phyloP scores from a whole-genome alignment of 2,797 vertebrate species.

The Odontamblyopus rebecca region DNA sequence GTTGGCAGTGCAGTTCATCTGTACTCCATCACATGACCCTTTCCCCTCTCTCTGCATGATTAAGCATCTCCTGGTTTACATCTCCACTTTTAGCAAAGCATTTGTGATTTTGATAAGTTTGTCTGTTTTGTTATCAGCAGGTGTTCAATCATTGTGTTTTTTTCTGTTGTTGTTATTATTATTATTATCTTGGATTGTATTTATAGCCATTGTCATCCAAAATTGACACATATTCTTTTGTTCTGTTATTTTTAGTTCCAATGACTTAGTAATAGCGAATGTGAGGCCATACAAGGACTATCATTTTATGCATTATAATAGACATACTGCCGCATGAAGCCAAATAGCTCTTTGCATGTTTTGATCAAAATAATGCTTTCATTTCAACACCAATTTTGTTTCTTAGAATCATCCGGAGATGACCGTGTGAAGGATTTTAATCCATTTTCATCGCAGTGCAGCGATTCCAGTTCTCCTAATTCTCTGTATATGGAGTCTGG shows the following conservation, averaged over 20 bases:
- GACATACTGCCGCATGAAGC: background rate
- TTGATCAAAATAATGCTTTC: background rate
- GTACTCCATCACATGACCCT: constrained; percentile 61
- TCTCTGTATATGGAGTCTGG: constrained; percentile 87
- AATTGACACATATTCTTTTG: background rate
- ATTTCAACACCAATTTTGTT: constrained; percentile 13
- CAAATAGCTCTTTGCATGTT: background rate
- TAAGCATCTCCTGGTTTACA: constrained; percentile 37
- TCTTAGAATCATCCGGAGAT: constrained; percentile 76
- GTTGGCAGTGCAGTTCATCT: constrained; percentile 82
- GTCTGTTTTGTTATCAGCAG: constrained; percentile 18
- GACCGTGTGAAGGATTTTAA: constrained; percentile 68
- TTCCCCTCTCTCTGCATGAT: constrained; percentile 51
- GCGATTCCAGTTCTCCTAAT: constrained; percentile 74
- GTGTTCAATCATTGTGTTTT: constrained; percentile 8
- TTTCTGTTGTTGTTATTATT: background rate
- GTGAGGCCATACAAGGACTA: background rate
- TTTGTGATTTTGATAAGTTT: constrained; percentile 10
- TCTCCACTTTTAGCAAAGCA: constrained; percentile 22
- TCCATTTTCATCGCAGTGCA: constrained; percentile 76
- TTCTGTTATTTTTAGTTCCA: background rate
- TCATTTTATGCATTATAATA: background rate
- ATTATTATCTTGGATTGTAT: background rate
- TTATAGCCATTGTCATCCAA: background rate
- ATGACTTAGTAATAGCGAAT: background rate